phyloP scores from a whole-genome alignment of 2,888 invertebrate genomes.

The Hybos culiciformis region DNA sequence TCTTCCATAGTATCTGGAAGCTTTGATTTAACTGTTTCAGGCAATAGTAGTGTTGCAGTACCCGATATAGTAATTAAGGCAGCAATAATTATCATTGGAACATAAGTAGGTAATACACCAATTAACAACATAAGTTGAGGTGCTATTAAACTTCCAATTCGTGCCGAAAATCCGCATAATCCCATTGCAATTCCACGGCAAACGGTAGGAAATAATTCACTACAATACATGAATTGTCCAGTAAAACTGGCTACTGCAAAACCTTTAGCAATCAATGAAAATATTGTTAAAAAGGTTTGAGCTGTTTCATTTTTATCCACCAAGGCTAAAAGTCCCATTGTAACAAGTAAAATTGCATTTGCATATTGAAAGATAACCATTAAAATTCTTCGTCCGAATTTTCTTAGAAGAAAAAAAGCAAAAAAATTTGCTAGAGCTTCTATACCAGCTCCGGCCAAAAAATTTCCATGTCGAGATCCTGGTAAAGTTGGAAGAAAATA shows the following conservation, averaged over 20 bases:
- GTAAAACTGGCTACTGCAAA: conserved; percentile 36
- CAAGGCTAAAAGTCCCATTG: conserved; percentile 22
- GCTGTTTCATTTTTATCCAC: not conserved
- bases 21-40: conserved; percentile 15
- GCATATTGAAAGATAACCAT: conserved; percentile 32
- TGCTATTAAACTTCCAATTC: conserved; percentile 37
- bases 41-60: conserved; percentile 16
- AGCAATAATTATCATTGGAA: conserved; percentile 16
- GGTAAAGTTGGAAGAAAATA: conserved; percentile 33
- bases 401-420: conserved; percentile 28
- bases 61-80: conserved; percentile 13
- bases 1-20: conserved; percentile 18
- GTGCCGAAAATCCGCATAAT: conserved; percentile 36
- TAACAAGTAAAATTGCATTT: conserved; percentile 32
- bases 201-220: conserved; percentile 33
- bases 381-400: conserved; percentile 35
- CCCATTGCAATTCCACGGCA: conserved; percentile 33
- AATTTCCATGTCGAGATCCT: conserved; percentile 37
- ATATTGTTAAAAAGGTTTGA: conserved; percentile 14
- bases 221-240: conserved; percentile 31
- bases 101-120: conserved; percentile 12
- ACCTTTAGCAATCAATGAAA: conserved; percentile 34
- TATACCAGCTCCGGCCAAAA: conserved; percentile 36
- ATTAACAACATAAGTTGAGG: conserved; percentile 31
- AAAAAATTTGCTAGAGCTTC: conserved; percentile 35